Conservation (phyloP, 23 tunicate genomes). For the Halocynthia aurantium region DNA sequence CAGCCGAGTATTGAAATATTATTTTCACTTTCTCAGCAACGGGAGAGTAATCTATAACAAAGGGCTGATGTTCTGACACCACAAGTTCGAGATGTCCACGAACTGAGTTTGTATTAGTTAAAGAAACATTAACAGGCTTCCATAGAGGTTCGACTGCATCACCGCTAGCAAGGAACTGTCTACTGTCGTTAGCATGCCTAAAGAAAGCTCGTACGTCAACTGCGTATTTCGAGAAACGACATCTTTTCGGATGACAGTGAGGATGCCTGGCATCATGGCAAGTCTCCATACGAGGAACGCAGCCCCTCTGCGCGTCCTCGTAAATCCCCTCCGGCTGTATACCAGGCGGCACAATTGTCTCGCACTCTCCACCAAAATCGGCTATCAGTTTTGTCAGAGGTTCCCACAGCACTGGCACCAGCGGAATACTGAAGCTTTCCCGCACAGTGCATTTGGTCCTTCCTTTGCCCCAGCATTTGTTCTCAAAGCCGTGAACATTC, state of each 20-base stretch:
- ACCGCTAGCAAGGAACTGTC: conserved; percentile 34
- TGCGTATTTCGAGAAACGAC: conserved; percentile 43
- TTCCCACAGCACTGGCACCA: conserved; percentile 69
- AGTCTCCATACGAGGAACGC: conserved; percentile 32
- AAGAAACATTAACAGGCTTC: conserved; percentile 39
- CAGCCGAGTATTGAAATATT: conserved; percentile 51
- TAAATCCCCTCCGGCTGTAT: not conserved
- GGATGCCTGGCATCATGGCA: conserved; percentile 31
- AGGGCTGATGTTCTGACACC: conserved; percentile 34
- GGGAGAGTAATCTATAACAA: conserved; percentile 52
- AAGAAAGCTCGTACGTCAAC: conserved; percentile 82
- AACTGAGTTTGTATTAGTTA: conserved; percentile 8
- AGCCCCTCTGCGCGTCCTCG: not conserved
- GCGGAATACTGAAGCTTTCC: conserved; percentile 48
- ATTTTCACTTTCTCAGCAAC: conserved; percentile 73
- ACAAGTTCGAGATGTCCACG: conserved; percentile 39
- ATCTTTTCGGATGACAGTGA: conserved; percentile 41
- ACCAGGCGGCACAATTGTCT: not conserved
- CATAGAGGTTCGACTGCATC: conserved; percentile 28
- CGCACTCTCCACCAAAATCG: conserved; percentile 53
- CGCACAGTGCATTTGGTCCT: conserved; percentile 16
- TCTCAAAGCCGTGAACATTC: conserved; percentile 15
- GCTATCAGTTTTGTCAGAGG: conserved; percentile 48
- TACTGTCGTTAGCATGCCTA: conserved; percentile 64
- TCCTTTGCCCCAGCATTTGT: conserved; percentile 43